phyloP scores from a whole-genome alignment of 2,797 vertebrate species.

The Pseudomugil tenellus region DNA sequence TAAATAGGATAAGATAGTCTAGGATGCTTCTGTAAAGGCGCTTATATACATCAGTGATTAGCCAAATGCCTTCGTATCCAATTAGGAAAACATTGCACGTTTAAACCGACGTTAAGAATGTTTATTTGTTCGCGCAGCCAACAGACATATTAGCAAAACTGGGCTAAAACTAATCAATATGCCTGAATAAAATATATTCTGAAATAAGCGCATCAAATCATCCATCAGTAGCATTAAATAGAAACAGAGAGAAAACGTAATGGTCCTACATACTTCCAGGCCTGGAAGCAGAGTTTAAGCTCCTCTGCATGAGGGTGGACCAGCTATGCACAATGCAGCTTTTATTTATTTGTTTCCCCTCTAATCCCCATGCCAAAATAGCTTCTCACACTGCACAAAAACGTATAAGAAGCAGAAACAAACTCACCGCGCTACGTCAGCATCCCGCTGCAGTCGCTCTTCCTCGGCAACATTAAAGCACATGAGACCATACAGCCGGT shows the following conservation, averaged over 20 bases:
- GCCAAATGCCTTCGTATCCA: slow-evolving; percentile 70
- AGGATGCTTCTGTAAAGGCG: slow-evolving; percentile 56
- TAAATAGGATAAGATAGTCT: slow-evolving; percentile 64
- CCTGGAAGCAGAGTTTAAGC: slow-evolving; percentile 26
- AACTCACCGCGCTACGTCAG: slow-evolving; percentile 70
- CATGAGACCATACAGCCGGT: slow-evolving; percentile 12
- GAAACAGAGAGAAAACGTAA: neutral
- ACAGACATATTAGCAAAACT: neutral
- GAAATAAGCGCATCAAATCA: neutral
- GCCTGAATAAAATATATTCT: neutral
- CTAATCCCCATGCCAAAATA: slow-evolving; percentile 19
- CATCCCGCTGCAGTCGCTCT: slow-evolving; percentile 38
- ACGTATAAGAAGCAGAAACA: neutral
- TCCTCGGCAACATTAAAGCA: slow-evolving; percentile 16
- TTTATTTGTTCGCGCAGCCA: slow-evolving; percentile 33
- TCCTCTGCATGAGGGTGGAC: slow-evolving; percentile 61
- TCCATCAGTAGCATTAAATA: neutral
- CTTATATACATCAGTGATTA: slow-evolving; percentile 73
- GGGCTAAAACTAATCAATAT: slow-evolving; percentile 9
- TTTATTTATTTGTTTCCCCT: slow-evolving; percentile 23
- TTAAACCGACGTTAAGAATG: slow-evolving; percentile 63
- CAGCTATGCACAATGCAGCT: slow-evolving; percentile 36
- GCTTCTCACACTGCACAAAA: slow-evolving; percentile 17
- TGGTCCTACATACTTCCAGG: slow-evolving; percentile 37
- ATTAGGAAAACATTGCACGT: slow-evolving; percentile 70